phyloP scores from a whole-genome alignment of 2,888 invertebrate species.

The Leucophora obtusa region DNA sequence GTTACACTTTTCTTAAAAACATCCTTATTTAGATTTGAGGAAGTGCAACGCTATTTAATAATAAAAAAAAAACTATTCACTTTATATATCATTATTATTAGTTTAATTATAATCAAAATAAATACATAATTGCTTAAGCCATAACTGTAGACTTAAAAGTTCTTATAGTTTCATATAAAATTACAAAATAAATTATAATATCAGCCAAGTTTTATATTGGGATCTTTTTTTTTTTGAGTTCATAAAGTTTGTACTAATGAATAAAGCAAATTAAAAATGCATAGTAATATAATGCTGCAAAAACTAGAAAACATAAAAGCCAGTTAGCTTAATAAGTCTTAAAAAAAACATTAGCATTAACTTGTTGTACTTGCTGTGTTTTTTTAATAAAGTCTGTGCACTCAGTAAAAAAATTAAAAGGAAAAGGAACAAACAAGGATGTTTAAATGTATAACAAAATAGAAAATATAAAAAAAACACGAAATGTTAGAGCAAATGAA shows the following conservation, averaged over 20 bases:
- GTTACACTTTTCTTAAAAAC: too few relatives aligned
- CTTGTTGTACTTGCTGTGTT: slow-evolving; percentile 43
- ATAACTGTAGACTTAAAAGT: too few relatives aligned
- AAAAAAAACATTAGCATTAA: slow-evolving; percentile 54
- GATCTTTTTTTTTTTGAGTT: neutral
- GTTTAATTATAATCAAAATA: too few relatives aligned
- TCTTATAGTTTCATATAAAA: neutral
- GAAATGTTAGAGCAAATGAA: slow-evolving; percentile 57
- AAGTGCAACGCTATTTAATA: too few relatives aligned
- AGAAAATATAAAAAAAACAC: slow-evolving; percentile 13
- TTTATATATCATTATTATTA: too few relatives aligned
- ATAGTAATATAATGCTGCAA: neutral
- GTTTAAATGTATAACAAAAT: neutral
- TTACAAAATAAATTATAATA: neutral
- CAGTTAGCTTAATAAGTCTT: slow-evolving; percentile 41
- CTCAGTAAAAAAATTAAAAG: too few relatives aligned
- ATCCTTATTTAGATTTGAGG: too few relatives aligned
- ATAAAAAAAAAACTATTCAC: too few relatives aligned
- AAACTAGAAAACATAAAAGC: neutral
- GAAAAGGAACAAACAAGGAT: neutral
- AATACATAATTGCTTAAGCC: too few relatives aligned
- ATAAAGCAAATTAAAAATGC: neutral
- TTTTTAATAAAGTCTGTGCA: neutral
- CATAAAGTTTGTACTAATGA: neutral
- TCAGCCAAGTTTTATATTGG: neutral